phyloP scores from a whole-genome alignment of 2,888 invertebrate species.

The Penaeus monodon region DNA sequence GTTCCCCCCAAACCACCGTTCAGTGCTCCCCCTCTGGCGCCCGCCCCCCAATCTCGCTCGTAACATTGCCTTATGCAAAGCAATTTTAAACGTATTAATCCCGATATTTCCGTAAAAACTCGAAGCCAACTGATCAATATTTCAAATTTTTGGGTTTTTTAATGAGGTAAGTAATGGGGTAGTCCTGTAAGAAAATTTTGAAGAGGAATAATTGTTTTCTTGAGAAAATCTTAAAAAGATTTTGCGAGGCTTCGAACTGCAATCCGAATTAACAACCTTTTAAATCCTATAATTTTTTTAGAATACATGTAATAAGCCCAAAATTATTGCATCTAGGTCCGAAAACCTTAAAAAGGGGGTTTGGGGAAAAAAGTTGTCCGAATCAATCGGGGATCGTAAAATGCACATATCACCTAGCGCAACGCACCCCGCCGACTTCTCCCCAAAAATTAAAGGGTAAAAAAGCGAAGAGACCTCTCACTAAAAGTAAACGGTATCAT shows the following conservation, averaged over 20 bases:
- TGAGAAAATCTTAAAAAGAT: conserved; percentile 24
- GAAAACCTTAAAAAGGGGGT: neutral
- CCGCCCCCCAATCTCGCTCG: conserved; percentile 39
- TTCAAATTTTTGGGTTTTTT: neutral
- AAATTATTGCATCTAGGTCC: conserved; percentile 44
- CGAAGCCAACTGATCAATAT: neutral
- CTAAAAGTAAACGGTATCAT: conserved; percentile 31
- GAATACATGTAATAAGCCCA: conserved; percentile 45
- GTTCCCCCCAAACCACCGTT: conserved; percentile 58
- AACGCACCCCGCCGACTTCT: conserved; percentile 31
- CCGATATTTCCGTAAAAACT: conserved; percentile 48
- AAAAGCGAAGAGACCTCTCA: conserved; percentile 3
- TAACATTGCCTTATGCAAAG: conserved; percentile 52
- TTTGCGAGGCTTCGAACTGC: conserved; percentile 16
- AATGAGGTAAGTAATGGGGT: conserved; percentile 6
- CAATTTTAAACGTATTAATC: conserved; percentile 57
- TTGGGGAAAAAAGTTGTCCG: neutral
- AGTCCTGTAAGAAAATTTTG: neutral
- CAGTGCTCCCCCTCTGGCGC: conserved; percentile 56
- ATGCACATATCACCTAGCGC: conserved; percentile 43
- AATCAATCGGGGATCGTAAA: neutral
- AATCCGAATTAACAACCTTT: conserved; percentile 1
- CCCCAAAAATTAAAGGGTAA: conserved; percentile 37
- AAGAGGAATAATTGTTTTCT: neutral
- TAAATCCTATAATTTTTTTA: neutral